Percentiles rank a stretch among this genome's conserved stretches.
Evolutionary conservation across 2,797 vertebrate genomes (phyloP).

Genomic region (Acrossocheilus wenchowensis): DNA sequence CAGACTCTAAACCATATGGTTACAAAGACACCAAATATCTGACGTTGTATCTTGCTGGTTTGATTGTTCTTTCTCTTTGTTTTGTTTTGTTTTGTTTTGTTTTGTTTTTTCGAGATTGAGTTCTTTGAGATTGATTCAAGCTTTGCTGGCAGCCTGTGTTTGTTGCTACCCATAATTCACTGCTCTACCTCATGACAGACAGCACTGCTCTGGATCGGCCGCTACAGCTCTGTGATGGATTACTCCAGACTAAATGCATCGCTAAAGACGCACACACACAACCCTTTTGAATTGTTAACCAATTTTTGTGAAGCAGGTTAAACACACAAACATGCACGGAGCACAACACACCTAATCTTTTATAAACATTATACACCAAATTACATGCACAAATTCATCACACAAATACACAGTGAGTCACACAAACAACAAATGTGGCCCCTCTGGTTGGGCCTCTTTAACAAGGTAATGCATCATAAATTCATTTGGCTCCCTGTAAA

Average conservation of each 20-base stretch:
- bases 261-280: slow-evolving; percentile 43
- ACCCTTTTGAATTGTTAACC: slow-evolving; percentile 40
- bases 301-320: slow-evolving; percentile 43
- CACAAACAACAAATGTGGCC: slow-evolving; percentile 35
- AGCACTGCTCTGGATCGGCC: slow-evolving; percentile 62
- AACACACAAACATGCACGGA: slow-evolving; percentile 30
- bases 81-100: slow-evolving; percentile 53
- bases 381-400: slow-evolving; percentile 39
- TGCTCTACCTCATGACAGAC: slow-evolving; percentile 57
- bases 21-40: slow-evolving; percentile 2
- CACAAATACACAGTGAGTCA: slow-evolving; percentile 24
- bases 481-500: slow-evolving; percentile 60
- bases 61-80: slow-evolving; percentile 44
- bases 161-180: slow-evolving; percentile 63
- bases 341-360: slow-evolving; percentile 30
- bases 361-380: slow-evolving; percentile 25
- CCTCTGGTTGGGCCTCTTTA: slow-evolving; percentile 54
- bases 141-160: slow-evolving; percentile 56
- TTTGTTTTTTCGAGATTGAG: slow-evolving; percentile 35
- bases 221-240: slow-evolving; percentile 74
- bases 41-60: slow-evolving; percentile 12
- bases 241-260: slow-evolving; percentile 61
- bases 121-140: slow-evolving; percentile 75
- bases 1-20: slow-evolving; percentile 7
- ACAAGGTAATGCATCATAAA: slow-evolving; percentile 65